Percentiles rank a stretch among this genome's conserved stretches.
These are phyloP conservation scores for Panurus biarmicus DNA, from an alignment of 2,113 vertebrate genomes.

Conservation along the genomic window DNA sequence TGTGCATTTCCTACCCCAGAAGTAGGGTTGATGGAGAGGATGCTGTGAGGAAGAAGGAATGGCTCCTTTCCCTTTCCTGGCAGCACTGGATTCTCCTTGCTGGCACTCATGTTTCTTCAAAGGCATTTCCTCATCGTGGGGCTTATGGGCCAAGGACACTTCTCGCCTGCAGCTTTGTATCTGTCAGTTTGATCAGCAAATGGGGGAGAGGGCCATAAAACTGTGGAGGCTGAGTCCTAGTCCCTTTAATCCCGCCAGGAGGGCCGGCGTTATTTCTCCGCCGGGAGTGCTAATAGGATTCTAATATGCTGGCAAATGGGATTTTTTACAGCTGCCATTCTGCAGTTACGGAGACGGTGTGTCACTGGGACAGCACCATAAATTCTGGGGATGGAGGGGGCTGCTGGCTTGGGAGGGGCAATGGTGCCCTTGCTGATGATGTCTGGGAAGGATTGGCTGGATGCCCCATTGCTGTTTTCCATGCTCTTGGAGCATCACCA, in stretches of 20 bases:
- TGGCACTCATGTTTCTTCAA: not conserved
- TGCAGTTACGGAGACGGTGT: conserved; percentile 60
- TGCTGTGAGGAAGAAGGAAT: not conserved
- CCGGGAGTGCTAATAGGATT: conserved; percentile 75
- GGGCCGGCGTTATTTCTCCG: conserved; percentile 66
- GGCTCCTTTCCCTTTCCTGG: not conserved
- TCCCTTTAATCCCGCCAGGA: conserved; percentile 70
- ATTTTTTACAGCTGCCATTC: conserved; percentile 80
- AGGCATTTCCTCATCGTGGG: not conserved
- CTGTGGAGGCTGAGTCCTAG: conserved; percentile 37
- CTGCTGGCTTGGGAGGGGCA: not conserved
- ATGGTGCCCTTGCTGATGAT: not conserved
- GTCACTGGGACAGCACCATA: conserved; percentile 66
- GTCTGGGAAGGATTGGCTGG: rapidly evolving
- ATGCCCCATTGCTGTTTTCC: not conserved
- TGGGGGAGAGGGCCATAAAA: conserved; percentile 59
- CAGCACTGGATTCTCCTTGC: not conserved
- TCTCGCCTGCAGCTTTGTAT: conserved; percentile 65
- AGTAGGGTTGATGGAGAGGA: not conserved
- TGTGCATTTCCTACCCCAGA: too few relatives aligned
- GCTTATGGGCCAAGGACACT: conserved; percentile 71
- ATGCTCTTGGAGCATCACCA: rapidly evolving
- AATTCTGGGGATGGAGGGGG: conserved; percentile 40
- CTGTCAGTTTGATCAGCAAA: conserved; percentile 64
- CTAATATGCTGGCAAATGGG: conserved; percentile 77